phyloP scores from a whole-genome alignment of 2,888 invertebrate genomes.

The Phyto melanocephala region DNA sequence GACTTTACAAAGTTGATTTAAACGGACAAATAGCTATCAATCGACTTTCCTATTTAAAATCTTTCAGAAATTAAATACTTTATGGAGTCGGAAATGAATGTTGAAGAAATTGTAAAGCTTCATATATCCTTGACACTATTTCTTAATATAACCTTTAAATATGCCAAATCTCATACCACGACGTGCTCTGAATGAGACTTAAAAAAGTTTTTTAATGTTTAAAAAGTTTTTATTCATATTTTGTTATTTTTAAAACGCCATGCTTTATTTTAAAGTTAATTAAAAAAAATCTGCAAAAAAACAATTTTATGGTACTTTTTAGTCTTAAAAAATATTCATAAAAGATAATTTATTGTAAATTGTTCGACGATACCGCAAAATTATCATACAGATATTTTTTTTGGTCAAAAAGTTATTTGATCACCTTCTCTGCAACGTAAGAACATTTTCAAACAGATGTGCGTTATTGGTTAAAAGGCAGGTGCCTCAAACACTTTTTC shows the following conservation, averaged over 20 bases:
- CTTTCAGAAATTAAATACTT: no score
- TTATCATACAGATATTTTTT: conserved; percentile 57
- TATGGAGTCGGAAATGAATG: no score
- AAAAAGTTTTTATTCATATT: not conserved
- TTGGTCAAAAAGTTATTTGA: conserved; percentile 26
- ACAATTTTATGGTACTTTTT: conserved; percentile 7
- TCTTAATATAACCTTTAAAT: no score
- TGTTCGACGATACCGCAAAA: conserved; percentile 49
- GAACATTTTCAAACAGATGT: conserved; percentile 55
- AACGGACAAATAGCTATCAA: no score
- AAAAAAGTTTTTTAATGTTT: no score
- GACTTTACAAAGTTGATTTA: no score
- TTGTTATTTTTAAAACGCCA: not conserved
- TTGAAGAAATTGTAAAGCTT: no score
- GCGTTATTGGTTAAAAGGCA: conserved; percentile 48
- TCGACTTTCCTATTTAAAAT: no score
- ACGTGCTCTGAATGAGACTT: no score
- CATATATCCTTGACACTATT: no score
- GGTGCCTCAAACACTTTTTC: conserved; percentile 51
- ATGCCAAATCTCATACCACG: no score
- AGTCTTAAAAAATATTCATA: not conserved
- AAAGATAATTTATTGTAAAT: conserved; percentile 31
- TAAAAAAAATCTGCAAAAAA: not conserved
- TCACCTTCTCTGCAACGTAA: not conserved
- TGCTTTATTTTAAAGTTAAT: not conserved